Conservation (phyloP, 2,797 vertebrate species). For the Bradypodion pumilum region DNA sequence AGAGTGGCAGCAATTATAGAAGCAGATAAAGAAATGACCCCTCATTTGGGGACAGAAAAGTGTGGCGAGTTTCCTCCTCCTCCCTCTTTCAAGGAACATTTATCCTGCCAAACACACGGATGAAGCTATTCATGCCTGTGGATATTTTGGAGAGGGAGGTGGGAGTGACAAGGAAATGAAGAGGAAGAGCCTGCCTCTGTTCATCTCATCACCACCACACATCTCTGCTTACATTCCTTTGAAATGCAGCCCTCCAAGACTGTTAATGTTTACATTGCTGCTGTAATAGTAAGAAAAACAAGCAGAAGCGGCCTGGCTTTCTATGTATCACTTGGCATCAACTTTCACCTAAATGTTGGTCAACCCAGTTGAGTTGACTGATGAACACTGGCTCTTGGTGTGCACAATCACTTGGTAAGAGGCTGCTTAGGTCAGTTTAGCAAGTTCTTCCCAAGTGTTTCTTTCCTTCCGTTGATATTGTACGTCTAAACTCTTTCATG, state of each 20-base stretch:
- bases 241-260: background rate
- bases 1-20: background rate
- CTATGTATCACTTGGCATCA: background rate
- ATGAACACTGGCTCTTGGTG: background rate
- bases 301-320: background rate
- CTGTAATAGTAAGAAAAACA: background rate
- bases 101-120: background rate
- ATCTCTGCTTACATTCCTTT: conserved; percentile 10
- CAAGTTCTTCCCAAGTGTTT: background rate
- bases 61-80: background rate
- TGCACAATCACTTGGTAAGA: background rate
- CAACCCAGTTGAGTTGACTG: background rate
- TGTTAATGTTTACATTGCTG: background rate
- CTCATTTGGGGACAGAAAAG: background rate
- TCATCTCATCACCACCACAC: background rate
- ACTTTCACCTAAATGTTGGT: background rate
- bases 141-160: background rate
- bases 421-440: background rate
- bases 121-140: background rate
- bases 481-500: background rate
- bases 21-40: background rate
- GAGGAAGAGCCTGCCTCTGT: background rate
- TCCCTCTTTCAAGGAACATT: background rate
- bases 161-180: no score
- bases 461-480: background rate